phyloP scores from a whole-genome alignment of 2,113 vertebrate genomes.

The Acanthochromis polyacanthus region DNA sequence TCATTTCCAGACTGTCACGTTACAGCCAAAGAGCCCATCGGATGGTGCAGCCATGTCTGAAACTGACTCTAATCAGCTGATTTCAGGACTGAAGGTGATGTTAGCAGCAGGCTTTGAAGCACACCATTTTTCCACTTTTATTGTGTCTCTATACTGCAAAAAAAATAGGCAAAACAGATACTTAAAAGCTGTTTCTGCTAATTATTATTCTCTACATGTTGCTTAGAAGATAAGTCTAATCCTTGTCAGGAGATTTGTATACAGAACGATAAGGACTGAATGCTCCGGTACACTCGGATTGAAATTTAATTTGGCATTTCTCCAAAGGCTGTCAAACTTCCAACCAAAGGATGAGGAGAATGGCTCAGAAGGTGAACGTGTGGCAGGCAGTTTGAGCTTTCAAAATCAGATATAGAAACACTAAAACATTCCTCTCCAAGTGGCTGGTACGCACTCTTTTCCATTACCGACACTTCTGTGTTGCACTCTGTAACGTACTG shows the following conservation, averaged over 20 bases:
- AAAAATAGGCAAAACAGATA: not conserved
- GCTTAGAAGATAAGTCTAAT: not conserved
- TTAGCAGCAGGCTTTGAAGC: not conserved
- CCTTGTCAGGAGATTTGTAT: not conserved
- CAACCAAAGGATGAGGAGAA: not conserved
- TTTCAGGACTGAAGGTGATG: no score
- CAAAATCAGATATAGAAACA: no score
- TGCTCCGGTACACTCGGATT: not conserved
- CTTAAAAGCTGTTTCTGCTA: not conserved
- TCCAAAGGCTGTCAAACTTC: constrained; percentile 16
- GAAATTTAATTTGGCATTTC: constrained; percentile 29
- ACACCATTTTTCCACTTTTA: not conserved
- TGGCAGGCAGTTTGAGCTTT: no score
- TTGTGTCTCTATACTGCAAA: not conserved
- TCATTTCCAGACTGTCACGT: no score
- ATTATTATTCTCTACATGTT: not conserved
- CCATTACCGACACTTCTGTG: no score
- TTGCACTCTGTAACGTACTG: no score
- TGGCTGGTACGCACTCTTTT: no score
- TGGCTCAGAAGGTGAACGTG: not conserved
- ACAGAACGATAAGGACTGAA: constrained; percentile 5
- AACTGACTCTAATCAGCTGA: no score
- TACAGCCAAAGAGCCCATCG: no score
- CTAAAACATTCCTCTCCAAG: no score
- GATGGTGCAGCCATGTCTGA: no score